Evolutionary conservation across 1,140 invertebrate species (phyloP).

Genomic region (Lepidurus apus): DNA sequence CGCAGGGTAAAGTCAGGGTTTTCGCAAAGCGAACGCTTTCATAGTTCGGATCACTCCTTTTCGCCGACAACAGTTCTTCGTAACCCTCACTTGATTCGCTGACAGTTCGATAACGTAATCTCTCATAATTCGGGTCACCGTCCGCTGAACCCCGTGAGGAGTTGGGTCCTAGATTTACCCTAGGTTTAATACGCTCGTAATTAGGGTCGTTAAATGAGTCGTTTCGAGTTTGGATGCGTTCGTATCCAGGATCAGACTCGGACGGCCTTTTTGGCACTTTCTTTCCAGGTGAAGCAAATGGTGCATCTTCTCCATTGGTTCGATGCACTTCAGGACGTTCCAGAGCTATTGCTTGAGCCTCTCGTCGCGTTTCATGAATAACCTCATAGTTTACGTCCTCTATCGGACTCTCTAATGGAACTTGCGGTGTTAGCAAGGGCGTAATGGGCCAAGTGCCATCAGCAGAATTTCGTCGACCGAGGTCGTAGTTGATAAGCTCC

Average conservation of each 20-base stretch:
- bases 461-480: constrained; percentile 27
- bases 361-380: constrained; percentile 17
- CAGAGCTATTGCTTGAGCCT: background rate
- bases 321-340: constrained; percentile 4
- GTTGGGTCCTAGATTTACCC: constrained; percentile 17
- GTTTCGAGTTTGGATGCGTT: constrained; percentile 29
- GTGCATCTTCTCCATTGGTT: constrained; percentile 20
- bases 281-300: constrained; percentile 23
- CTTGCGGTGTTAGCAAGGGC: background rate
- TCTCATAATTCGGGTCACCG: constrained; percentile 50
- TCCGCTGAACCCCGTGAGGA: background rate
- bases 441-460: constrained; percentile 20
- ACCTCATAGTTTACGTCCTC: background rate
- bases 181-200: constrained; percentile 27
- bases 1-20: background rate
- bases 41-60: background rate
- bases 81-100: constrained; percentile 3
- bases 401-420: background rate
- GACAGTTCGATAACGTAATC: constrained; percentile 41
- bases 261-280: constrained; percentile 6
- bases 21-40: background rate
- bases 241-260: constrained; percentile 34
- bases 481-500: constrained; percentile 20
- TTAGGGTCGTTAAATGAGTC: constrained; percentile 32
- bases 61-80: background rate